A percentile compares a stretch with the other conserved stretches of the same genome.
Conservation (phyloP, 2,888 invertebrate genomes). For the Campoplex capitator region DNA sequence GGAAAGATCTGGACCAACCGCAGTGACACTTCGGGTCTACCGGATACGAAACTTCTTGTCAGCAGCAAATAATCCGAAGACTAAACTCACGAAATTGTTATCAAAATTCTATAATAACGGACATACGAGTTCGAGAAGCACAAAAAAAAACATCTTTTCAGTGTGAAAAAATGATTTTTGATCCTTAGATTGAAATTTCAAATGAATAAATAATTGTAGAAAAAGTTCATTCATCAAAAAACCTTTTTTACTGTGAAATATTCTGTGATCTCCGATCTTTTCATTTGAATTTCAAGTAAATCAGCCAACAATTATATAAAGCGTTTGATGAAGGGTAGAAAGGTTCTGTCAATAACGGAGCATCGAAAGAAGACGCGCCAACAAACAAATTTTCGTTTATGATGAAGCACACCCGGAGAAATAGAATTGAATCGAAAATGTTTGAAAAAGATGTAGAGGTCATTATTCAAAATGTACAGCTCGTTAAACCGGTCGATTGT, state of each 20-base stretch:
- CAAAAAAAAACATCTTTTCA: neutral
- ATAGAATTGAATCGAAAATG: neutral
- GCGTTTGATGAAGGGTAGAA: too few species aligned
- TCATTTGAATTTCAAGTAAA: neutral
- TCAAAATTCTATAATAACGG: neutral
- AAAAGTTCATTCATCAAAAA: neutral
- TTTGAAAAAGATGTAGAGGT: neutral
- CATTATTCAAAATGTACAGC: neutral
- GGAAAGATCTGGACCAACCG: slow-evolving; percentile 30
- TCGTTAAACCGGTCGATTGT: neutral
- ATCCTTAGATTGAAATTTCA: neutral
- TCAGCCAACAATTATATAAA: too few species aligned
- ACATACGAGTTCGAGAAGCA: neutral
- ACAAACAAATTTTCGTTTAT: too few species aligned
- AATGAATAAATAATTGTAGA: neutral
- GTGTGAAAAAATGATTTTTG: neutral
- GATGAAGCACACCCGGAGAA: neutral
- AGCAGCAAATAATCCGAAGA: slow-evolving; percentile 7
- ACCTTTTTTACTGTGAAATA: too few species aligned
- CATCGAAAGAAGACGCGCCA: too few species aligned
- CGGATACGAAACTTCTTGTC: neutral
- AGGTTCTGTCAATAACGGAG: too few species aligned
- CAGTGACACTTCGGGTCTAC: slow-evolving; percentile 25
- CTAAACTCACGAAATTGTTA: neutral
- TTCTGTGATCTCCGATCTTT: neutral